Evolutionary conservation across 2,888 invertebrate genomes (phyloP), one percentile per base, ranked within the genome.

Genomic region (Protonemura montana): DNA sequence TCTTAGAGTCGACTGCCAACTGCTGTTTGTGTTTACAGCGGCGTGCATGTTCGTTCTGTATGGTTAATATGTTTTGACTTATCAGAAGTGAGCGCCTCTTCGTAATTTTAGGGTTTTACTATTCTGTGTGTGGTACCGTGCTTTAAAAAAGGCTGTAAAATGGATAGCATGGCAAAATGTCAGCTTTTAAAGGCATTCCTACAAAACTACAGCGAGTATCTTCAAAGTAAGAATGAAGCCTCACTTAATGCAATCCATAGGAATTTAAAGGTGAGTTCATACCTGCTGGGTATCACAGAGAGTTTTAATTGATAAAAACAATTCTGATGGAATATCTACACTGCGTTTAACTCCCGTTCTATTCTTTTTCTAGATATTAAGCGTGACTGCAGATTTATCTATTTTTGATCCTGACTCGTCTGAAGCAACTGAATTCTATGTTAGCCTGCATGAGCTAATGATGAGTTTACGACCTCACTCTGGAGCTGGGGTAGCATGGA

Each of bases 351-450:
- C n/a, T n/a, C n/a, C n/a, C n/a, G n/a, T n/a, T n/a, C n/a, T 59
- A 13, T 59, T 3, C 13, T 59, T 59, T 85, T 92, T 92, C n/a
- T 91, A 95, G 95, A 91, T 94, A 27, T 93, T 95, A 89, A 93
- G 94, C 86, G 94, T 94, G 84, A 93, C 94, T 27, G 93, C 94
- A 89, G 95, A 95, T 89, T 89, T 94, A 7, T 93, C 93, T 88
- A 93, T 94, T 89, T 95, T 95, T 90, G 95, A 95, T 87, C 95
- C 95, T 59, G 94, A 94, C 26, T 93, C 93, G 3, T 93, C 93
- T 26, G 93, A 94, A 88, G 94, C 94, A 0, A 93, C 94, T 84
- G 94, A 95, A 81, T 95, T 95, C 91, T 95, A 94, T 90, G 93
- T 94, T 81, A 94, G 94, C 30, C 90, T 95, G 84, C 94, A 95